These are phyloP conservation scores for Argya squamiceps DNA, from an alignment of 2,797 vertebrate genomes.

Conservation along the genomic window DNA sequence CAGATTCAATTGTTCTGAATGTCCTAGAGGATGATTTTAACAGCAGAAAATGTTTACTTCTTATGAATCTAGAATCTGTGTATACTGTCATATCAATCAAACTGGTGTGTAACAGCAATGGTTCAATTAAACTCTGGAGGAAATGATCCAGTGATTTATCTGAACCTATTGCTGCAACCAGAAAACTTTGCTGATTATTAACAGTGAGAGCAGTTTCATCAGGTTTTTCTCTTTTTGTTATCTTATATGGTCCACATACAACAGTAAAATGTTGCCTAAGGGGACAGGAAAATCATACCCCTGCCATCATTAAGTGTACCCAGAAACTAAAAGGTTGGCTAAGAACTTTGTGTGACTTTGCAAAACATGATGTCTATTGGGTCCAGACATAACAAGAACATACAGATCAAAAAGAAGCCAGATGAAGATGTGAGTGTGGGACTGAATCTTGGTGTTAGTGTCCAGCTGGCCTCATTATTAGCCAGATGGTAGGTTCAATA, in stretches of 20 bases:
- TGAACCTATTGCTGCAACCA: not conserved
- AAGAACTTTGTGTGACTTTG: not conserved
- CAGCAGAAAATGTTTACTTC: not conserved
- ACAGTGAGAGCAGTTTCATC: not conserved
- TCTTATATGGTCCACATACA: not conserved
- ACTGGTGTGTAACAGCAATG: not conserved
- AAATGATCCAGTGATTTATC: conserved; percentile 21
- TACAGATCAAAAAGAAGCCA: conserved; percentile 11
- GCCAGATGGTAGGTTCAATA: conserved; percentile 55
- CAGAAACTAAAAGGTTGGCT: not conserved
- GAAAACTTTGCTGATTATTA: not conserved
- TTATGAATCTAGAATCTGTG: not conserved
- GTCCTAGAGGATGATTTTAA: not conserved
- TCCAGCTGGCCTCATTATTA: conserved; percentile 54
- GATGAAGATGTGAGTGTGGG: conserved; percentile 34
- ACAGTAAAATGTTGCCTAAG: not conserved
- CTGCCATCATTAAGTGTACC: not conserved
- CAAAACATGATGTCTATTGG: not conserved
- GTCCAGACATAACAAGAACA: not conserved
- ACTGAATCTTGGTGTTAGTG: conserved; percentile 24
- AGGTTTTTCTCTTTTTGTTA: not conserved
- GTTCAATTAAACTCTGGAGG: not conserved
- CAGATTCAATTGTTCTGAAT: not conserved
- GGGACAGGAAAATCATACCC: not conserved
- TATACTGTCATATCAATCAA: conserved; percentile 16